Percentiles rank a stretch among this genome's conserved stretches.
Conservation (phyloP, 2,888 invertebrate genomes). For the Lepeophtheirus nordmannii region DNA sequence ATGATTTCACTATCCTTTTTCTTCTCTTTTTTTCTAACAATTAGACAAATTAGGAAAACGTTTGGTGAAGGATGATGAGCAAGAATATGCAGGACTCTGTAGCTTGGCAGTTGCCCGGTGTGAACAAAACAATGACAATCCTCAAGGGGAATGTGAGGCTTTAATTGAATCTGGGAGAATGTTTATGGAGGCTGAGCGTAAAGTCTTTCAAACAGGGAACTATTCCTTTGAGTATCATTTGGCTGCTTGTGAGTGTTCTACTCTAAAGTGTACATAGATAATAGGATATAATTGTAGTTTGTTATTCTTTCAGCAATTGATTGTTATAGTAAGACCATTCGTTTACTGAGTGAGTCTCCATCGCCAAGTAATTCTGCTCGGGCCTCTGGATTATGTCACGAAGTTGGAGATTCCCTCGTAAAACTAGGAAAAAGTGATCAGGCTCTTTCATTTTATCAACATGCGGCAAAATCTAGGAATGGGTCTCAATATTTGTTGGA, state of each 20-base stretch:
- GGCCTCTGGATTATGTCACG: slow-evolving; percentile 12
- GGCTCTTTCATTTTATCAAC: slow-evolving; percentile 9
- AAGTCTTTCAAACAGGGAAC: neutral
- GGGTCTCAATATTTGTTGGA: neutral
- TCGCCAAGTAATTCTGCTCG: neutral
- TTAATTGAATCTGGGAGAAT: neutral
- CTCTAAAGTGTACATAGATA: neutral
- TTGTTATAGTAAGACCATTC: slow-evolving; percentile 10
- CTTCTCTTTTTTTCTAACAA: neutral
- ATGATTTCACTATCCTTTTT: neutral
- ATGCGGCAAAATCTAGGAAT: neutral
- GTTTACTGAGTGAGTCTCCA: neutral
- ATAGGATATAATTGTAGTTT: neutral
- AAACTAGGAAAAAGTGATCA: neutral
- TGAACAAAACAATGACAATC: slow-evolving; percentile 13
- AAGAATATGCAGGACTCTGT: slow-evolving; percentile 12
- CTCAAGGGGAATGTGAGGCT: slow-evolving; percentile 10
- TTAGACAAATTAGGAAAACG: neutral
- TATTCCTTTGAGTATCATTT: neutral
- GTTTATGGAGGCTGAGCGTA: slow-evolving; percentile 1
- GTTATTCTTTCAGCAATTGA: slow-evolving; percentile 1
- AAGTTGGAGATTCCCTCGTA: neutral
- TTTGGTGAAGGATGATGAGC: slow-evolving; percentile 6
- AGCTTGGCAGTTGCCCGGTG: slow-evolving; percentile 13
- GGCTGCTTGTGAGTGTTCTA: neutral